Conservation (phyloP, 1,140 invertebrate genomes). For the Elymnias hypermnestra region DNA sequence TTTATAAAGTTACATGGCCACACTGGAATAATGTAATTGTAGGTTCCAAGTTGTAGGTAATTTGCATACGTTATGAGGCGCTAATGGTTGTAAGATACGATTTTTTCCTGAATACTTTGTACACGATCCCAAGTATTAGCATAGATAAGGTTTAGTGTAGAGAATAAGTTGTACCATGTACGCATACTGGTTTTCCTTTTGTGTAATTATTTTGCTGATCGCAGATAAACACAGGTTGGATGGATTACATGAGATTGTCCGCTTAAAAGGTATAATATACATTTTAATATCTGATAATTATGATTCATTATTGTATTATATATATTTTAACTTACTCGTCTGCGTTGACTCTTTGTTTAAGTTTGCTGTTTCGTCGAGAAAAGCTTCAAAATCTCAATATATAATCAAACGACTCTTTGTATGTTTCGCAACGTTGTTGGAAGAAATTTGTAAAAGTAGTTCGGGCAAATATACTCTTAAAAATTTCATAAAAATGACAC, state of each 20-base stretch:
- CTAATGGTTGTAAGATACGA: constrained; percentile 55
- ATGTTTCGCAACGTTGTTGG: too few species aligned
- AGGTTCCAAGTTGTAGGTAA: constrained; percentile 37
- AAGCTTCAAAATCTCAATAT: too few species aligned
- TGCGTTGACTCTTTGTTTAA: too few species aligned
- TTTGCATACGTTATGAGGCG: constrained; percentile 67
- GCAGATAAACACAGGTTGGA: constrained; percentile 5
- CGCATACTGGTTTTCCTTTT: constrained; percentile 12
- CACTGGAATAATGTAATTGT: constrained; percentile 47
- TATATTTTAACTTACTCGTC: background rate
- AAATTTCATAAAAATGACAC: too few species aligned
- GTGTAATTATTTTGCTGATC: constrained; percentile 6
- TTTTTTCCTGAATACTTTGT: constrained; percentile 54
- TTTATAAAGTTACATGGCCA: too few species aligned
- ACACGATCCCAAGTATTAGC: constrained; percentile 33
- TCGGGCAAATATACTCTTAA: too few species aligned
- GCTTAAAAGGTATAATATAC: constrained; percentile 5
- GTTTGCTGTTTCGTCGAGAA: too few species aligned
- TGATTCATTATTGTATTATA: constrained; percentile 2
- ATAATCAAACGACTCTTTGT: too few species aligned
- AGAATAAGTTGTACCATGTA: constrained; percentile 29
- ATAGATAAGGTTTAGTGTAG: constrained; percentile 49
- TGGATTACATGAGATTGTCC: background rate
- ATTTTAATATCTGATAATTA: constrained; percentile 10
- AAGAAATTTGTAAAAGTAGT: too few species aligned